A percentile compares a stretch with the other conserved stretches of the same genome.
These are phyloP conservation scores for Orthosia gracilis DNA, from an alignment of 2,888 invertebrate genomes.

Conservation along the genomic window DNA sequence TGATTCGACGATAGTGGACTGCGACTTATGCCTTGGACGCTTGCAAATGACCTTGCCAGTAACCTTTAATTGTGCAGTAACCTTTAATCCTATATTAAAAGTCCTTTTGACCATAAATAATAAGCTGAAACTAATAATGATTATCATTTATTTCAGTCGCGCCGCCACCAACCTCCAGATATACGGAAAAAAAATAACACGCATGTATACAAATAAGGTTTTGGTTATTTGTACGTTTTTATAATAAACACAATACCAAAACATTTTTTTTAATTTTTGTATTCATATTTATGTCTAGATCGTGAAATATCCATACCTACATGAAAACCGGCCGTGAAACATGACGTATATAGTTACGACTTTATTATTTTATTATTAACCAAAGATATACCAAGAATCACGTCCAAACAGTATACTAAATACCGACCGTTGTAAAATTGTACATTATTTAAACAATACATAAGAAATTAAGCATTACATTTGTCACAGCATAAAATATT, in stretches of 20 bases:
- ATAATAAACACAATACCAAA: slow-evolving; percentile 29
- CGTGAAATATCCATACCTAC: no score
- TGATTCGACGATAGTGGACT: no score
- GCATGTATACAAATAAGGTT: neutral
- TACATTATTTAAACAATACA: neutral
- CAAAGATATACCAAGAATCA: neutral
- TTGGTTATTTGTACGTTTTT: slow-evolving; percentile 18
- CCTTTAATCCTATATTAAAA: no score
- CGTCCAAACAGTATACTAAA: neutral
- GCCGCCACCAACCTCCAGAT: slow-evolving; percentile 70
- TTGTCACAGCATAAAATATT: neutral
- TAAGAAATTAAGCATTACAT: neutral
- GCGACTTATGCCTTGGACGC: no score
- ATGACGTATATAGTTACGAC: neutral
- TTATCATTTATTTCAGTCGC: slow-evolving; percentile 61
- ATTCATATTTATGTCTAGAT: neutral
- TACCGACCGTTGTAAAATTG: neutral
- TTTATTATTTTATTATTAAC: neutral
- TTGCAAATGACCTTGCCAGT: neutral
- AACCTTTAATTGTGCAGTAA: neutral
- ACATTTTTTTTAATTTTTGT: neutral
- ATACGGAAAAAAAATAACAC: slow-evolving; percentile 45
- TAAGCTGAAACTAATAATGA: neutral
- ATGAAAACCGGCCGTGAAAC: neutral
- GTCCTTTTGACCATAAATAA: no score